These are phyloP conservation scores for Xiphophorus hellerii DNA, from an alignment of 2,113 vertebrate species.

Conservation along the genomic window DNA sequence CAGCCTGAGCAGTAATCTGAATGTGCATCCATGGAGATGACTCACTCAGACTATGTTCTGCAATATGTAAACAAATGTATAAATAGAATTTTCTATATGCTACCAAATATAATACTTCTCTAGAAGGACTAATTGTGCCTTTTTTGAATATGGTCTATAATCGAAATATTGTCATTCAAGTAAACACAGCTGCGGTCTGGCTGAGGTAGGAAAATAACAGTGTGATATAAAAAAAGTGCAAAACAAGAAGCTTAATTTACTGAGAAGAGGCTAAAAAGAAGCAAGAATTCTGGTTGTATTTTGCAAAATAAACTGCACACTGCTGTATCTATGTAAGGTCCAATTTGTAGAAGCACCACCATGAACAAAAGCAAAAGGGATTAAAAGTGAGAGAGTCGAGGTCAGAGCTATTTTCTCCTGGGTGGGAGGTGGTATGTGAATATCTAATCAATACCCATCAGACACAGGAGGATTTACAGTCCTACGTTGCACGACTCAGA, in stretches of 20 bases:
- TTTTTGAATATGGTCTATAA: no score
- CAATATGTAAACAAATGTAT: background rate
- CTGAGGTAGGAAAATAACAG: conserved; percentile 5
- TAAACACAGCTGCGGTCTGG: background rate
- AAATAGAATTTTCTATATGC: background rate
- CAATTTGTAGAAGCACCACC: conserved; percentile 14
- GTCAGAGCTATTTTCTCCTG: conserved; percentile 43
- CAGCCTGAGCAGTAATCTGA: background rate
- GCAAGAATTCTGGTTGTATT: conserved; percentile 14
- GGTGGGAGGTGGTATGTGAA: conserved; percentile 65
- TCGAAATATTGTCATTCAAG: background rate
- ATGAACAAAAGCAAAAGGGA: conserved; percentile 34
- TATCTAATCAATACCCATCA: conserved; percentile 75
- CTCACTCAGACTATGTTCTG: background rate
- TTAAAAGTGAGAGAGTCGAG: conserved; percentile 49
- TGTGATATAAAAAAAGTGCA: conserved; percentile 31
- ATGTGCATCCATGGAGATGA: background rate
- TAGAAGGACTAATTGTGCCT: background rate
- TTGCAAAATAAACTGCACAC: conserved; percentile 41
- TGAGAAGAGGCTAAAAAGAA: conserved; percentile 24
- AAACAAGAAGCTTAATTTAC: conserved; percentile 37
- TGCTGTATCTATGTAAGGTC: conserved; percentile 29
- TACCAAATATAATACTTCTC: background rate
- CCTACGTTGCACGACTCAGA: conserved; percentile 57
- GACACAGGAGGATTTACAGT: conserved; percentile 68